A percentile compares a stretch with the other conserved stretches of the same genome.
phyloP scores from a whole-genome alignment of 2,888 invertebrate genomes.

The Calameuta idolon region DNA sequence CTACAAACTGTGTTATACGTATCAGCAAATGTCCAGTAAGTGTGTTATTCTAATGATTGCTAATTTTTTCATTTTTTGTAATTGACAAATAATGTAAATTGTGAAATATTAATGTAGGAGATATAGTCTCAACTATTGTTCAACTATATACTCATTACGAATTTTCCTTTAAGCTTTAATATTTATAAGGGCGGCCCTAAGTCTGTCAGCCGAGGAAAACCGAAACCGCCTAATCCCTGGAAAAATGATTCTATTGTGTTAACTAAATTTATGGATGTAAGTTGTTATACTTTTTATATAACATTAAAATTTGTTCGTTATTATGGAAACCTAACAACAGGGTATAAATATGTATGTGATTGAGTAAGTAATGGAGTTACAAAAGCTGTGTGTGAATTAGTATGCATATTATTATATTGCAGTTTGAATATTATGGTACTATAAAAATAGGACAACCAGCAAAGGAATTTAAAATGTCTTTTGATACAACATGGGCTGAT shows the following conservation, averaged over 20 bases:
- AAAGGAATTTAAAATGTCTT: slow-evolving; percentile 66
- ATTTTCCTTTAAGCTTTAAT: not conserved
- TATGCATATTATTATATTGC: slow-evolving; percentile 31
- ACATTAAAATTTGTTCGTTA: not conserved
- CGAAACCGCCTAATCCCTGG: not conserved
- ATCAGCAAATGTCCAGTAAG: not conserved
- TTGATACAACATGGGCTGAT: slow-evolving; percentile 69
- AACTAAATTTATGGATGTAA: slow-evolving; percentile 47
- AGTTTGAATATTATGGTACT: slow-evolving; percentile 69
- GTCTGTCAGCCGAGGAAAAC: not conserved
- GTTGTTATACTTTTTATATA: slow-evolving; percentile 16
- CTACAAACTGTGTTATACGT: not conserved
- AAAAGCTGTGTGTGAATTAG: not conserved
- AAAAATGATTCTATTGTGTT: slow-evolving; percentile 35
- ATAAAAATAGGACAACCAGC: slow-evolving; percentile 68
- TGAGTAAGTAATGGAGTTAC: not conserved
- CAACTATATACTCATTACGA: not conserved
- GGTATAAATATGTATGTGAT: not conserved
- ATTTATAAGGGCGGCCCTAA: not conserved
- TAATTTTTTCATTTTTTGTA: not conserved
- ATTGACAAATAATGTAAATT: not conserved
- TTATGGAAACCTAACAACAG: not conserved
- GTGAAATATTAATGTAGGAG: not conserved
- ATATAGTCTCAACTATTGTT: not conserved
- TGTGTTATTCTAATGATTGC: not conserved